Conservation (phyloP, 2,113 vertebrate species). For the Dinomys branickii region DNA sequence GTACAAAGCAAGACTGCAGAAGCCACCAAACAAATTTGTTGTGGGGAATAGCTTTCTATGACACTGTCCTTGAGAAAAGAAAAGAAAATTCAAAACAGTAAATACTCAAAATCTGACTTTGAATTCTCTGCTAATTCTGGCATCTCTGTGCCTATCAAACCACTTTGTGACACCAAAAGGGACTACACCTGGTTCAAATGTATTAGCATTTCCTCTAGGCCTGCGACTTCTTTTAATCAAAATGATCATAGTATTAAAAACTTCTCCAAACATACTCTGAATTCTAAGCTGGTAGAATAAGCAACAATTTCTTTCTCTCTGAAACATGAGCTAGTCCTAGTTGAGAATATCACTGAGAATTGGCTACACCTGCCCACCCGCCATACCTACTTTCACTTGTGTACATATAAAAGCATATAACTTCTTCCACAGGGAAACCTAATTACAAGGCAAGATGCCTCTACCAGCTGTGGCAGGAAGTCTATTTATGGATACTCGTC, state of each 20-base stretch:
- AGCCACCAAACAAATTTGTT: not conserved
- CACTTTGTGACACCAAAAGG: not conserved
- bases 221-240: not conserved
- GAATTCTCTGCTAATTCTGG: not conserved
- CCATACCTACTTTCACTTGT: not conserved
- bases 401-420: not conserved
- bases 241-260: not conserved
- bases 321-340: not conserved
- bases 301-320: not conserved
- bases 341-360: not conserved
- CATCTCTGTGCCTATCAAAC: not conserved
- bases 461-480: constrained; percentile 9
- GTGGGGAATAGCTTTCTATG: not conserved
- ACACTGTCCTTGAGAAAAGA: not conserved
- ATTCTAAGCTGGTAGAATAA: not conserved
- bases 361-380: not conserved
- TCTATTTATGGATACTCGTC: constrained; percentile 42
- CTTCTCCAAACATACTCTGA: not conserved
- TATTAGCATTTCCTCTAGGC: not conserved
- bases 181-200: not conserved
- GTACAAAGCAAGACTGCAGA: not conserved
- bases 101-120: not conserved
- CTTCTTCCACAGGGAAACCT: not conserved
- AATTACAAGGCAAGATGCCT: constrained; percentile 34
- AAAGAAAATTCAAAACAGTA: not conserved